Base-by-base conservation (phyloP, 2,797 vertebrate species). In the Malurus splendens region DNA sequence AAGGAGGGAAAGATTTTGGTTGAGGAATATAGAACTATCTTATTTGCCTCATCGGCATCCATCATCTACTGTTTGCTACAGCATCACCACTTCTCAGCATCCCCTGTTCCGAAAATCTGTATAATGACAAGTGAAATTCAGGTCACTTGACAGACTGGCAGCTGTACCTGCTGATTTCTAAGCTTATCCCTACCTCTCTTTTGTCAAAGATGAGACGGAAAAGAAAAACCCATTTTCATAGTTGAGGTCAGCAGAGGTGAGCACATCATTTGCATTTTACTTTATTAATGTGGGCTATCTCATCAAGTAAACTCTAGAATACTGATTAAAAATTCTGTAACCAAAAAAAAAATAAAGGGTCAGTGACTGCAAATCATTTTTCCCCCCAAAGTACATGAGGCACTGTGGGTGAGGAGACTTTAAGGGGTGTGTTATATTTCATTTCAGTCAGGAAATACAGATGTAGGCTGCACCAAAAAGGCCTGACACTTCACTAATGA, bases 141-240 rank as follows among this genome's bases (percentile, higher is more conserved):
- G 81, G 74, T 92, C 61, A 59, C 50, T 59, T 90, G 62, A 64
- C 32, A 42, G 48, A 38, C 48, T 81, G 82, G 60, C 44, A 59
- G 68, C 44, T 51, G 14, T 77, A 72, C 75, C 72, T 84, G 83
- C 71, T 92, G 87, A 59, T 74, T 94, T 91, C 86, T 87, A 88
- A 92, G 80, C 65, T 90, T 56, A 32, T 1, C 9, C 30, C 65
- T 64, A 11, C 5, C 8, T 86, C 56, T 81, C 61, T 85, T 77
- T 82, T 77, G 78, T 89, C 59, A 61, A 66, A 61, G 59, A 77
- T 61, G 44, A 89, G 67, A 89, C 86, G 30, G 45, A 76, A 91
- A 90, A 87, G 55, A 50, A 95, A 94, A 87, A 73, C 0, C 67
- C 57, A 45, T 82, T 94, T 92, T 89, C 61, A 66, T 91, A 90